Base-by-base conservation (phyloP, 1,140 invertebrate genomes). In the Micrasema longulum region DNA sequence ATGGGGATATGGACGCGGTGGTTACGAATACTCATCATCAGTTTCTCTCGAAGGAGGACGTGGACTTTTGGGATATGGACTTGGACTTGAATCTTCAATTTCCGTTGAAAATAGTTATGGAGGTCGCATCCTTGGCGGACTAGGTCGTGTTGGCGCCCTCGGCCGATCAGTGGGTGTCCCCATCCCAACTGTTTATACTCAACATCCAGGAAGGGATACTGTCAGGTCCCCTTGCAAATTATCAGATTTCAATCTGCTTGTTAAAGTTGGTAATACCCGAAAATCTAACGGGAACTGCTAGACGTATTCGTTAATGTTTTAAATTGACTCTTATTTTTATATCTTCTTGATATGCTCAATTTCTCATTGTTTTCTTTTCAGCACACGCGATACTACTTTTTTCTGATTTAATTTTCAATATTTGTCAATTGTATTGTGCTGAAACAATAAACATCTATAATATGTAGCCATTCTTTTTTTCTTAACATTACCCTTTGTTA, bases 211-310 rank as follows among this genome's bases (percentile, higher is more conserved):
- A 47, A 53, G 20, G 10, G 16, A 60, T 7, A 62, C 41, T 18
- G 72, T 73, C 12, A 47, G 48, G 12, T 12, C 48, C 0, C 50
- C 41, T 10, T 74, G 72, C 48, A 62, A 43, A 14, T 35, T 70
- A 16, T 70, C 68, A 14, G 31, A 69, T n/a, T 74, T 65, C 36
- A 60, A 74, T 16, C 43, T 74, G 11, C 36, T 67, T 12, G 69
- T 74, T 14, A 74, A 74, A 43, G 68, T 68, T 70, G 72, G 72
- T 31, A 74, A 74, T 50, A 5, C 38, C 7, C 62, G 72, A n/a
- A 74, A 74, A 50, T 2, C 18, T 11, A 53, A 50, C 36, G 69
- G 72, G 23, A 74, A 67, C 26, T 74, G 72, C 38, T 74, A 70
- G 65, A 31, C 7, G 7, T 4, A 31, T 4, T 31, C n/a, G 7